Base-by-base conservation (phyloP, 37 sponge, comb jelly and placozoan species). In the Beroe ovata region DNA sequence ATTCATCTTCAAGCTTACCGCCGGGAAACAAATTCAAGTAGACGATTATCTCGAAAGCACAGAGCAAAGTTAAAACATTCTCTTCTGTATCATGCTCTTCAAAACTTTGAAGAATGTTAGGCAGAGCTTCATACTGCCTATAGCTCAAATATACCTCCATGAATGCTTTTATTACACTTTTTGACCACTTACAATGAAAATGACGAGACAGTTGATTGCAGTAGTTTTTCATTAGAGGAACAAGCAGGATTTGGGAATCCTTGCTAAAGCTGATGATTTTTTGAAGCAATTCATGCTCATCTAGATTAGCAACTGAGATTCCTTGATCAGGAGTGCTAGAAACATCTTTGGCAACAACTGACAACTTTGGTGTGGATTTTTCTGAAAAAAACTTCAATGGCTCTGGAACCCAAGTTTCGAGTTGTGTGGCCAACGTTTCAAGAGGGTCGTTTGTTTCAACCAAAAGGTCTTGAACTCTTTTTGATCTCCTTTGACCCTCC, bases 211-310 rank as follows among this genome's bases (percentile, higher is more conserved):
- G 84, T 29, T 77, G 84, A 54, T 77, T 77, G 47, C 84, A 77
- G 54, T 77, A 77, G 22, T 39, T 77, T 25, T 38, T 77, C 84
- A 77, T 77, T 1, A 77, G 84, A n/a, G 84, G 84, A 25, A 77
- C 28, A 8, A 77, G 25, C 11, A 77, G 54, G 28, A 77, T 21
- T 6, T 42, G 20, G 1, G 42, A 21, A n/a, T 77, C 84, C 16
- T 66, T 25, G 35, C 14, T 37, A 47, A 47, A 47, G 33, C 11
- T 36, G 11, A 54, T 77, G 16, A 77, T 77, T 35, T 77, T 77
- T 54, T 42, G 26, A 14, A 77, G n/a, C 3, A 77, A 28, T 25
- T 77, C 84, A 16, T 39, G 25, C 41, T 77, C 84, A 29, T 77
- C 84, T 6, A 77, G 6, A 19, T 40, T 16, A n/a, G 41, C 8